Conservation (phyloP, 2,113 vertebrate species). For the Centropristis striata region DNA sequence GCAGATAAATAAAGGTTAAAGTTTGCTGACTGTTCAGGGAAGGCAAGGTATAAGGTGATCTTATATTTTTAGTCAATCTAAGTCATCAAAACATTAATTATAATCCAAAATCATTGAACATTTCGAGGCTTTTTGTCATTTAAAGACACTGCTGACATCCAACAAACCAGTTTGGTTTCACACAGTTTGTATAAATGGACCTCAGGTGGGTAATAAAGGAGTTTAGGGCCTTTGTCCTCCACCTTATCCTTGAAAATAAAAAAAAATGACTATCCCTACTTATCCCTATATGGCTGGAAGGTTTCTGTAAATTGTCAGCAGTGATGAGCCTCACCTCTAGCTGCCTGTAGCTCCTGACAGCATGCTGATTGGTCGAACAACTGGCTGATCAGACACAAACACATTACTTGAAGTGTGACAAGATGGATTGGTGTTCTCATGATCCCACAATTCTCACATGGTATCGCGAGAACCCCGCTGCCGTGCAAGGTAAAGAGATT, state of each 20-base stretch:
- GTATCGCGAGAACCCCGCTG: no score
- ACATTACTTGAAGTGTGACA: no score
- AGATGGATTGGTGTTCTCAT: no score
- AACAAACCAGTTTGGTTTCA: background rate
- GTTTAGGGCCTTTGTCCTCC: conserved; percentile 8
- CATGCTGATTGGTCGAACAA: no score
- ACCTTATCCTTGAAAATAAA: conserved; percentile 1
- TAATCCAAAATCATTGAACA: no score
- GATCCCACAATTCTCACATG: no score
- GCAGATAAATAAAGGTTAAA: background rate
- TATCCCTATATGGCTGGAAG: conserved; percentile 7
- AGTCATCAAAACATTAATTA: background rate
- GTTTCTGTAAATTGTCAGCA: conserved; percentile 15
- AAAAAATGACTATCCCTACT: background rate
- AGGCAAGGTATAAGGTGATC: background rate
- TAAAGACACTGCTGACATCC: background rate
- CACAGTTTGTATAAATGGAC: background rate
- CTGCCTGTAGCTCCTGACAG: no score
- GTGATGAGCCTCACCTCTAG: background rate
- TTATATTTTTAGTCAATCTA: background rate
- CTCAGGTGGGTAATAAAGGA: background rate
- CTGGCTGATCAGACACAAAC: no score
- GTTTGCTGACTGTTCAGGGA: background rate
- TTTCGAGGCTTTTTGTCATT: background rate
- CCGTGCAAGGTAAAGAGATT: no score